phyloP scores from a whole-genome alignment of 2,888 invertebrate species.

The Eupithecia subfuscata region DNA sequence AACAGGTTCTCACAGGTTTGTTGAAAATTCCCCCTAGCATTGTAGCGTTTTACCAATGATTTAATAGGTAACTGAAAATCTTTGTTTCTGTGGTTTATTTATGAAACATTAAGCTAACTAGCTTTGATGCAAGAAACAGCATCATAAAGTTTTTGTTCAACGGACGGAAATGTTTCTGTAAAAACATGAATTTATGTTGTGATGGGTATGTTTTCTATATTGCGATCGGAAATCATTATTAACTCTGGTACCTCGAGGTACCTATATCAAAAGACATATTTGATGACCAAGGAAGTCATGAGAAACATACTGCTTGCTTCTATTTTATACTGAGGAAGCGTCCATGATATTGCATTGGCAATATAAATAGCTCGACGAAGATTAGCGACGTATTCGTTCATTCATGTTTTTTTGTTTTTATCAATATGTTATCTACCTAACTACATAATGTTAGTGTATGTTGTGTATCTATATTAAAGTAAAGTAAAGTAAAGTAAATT shows the following conservation, averaged over 20 bases:
- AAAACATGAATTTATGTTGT: not conserved
- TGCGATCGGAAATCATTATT: constrained; percentile 14
- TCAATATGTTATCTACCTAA: not conserved
- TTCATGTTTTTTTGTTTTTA: not conserved
- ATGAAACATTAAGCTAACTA: not conserved
- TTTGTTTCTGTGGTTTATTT: not conserved
- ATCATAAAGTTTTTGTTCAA: constrained; percentile 3
- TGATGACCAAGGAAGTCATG: constrained; percentile 10
- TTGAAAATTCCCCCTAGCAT: constrained; percentile 11
- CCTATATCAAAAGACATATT: constrained; percentile 4
- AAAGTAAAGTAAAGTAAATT: no score
- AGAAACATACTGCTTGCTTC: constrained; percentile 3
- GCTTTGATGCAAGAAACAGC: not conserved
- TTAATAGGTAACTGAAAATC: not conserved
- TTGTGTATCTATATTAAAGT: not conserved
- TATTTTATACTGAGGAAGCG: constrained; percentile 7
- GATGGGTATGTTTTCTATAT: not conserved
- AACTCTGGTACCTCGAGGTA: not conserved
- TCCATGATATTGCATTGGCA: constrained; percentile 8
- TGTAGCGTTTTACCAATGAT: not conserved
- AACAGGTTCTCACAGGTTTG: constrained; percentile 27
- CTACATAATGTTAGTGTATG: not conserved
- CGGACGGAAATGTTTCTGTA: constrained; percentile 7
- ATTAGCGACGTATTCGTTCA: not conserved
- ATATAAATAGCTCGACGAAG: not conserved